Evolutionary conservation across 2,888 invertebrate genomes (phyloP).

Genomic region (Hydraecia micacea): DNA sequence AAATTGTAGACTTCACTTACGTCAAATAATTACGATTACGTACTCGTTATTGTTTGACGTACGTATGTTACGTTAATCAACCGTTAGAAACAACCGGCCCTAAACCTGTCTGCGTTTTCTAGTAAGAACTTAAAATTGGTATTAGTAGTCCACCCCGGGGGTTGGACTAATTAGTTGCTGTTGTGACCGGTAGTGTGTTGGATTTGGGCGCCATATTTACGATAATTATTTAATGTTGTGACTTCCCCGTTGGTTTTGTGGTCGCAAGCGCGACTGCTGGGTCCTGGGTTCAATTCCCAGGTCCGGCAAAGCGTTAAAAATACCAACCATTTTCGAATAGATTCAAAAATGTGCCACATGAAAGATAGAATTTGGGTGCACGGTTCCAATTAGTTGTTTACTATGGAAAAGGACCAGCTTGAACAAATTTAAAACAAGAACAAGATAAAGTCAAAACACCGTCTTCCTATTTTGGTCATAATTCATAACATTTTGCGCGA

Average conservation of each 20-base stretch:
- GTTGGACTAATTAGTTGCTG: no score
- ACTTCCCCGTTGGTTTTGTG: background rate
- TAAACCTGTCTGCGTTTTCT: background rate
- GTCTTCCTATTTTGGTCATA: conserved; percentile 42
- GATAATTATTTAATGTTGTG: background rate
- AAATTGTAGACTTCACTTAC: no score
- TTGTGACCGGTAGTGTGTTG: background rate
- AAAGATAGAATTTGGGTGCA: background rate
- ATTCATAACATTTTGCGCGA: conserved; percentile 55
- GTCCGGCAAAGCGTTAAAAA: background rate
- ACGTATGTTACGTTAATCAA: background rate
- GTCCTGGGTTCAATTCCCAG: background rate
- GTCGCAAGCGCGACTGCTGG: background rate
- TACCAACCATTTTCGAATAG: background rate
- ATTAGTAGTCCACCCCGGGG: no score
- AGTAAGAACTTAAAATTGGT: no score
- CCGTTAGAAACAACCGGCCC: background rate
- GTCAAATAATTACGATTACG: background rate
- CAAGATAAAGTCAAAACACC: background rate
- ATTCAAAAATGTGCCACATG: background rate
- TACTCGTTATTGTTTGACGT: background rate
- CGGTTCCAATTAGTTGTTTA: background rate
- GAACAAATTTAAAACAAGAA: conserved; percentile 4
- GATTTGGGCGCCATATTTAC: background rate
- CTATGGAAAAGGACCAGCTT: no score